These are phyloP conservation scores for Parazoanthus swiftii DNA, from an alignment of 92 coral and sea anemone genomes.

Conservation along the genomic window DNA sequence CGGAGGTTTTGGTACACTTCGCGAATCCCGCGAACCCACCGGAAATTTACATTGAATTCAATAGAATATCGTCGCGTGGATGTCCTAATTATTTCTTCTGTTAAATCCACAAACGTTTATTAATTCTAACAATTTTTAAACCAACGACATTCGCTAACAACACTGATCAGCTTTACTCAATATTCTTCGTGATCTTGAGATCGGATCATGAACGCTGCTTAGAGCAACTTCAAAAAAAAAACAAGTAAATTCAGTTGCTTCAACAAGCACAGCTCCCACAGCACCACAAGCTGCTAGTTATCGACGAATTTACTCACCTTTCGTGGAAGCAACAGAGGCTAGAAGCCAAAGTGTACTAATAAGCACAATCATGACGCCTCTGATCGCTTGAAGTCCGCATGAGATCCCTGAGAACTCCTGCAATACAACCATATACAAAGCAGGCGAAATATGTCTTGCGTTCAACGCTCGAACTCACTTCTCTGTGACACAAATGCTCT, in stretches of 20 bases:
- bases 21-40: constrained; percentile 60
- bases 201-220: constrained; percentile 4
- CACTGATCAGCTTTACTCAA: constrained; percentile 40
- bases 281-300: constrained; percentile 38
- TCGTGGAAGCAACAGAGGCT: constrained; percentile 52
- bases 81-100: constrained; percentile 90
- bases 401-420: constrained; percentile 62
- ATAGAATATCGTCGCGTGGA: constrained; percentile 87
- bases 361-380: constrained; percentile 88
- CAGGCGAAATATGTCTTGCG: constrained; percentile 73
- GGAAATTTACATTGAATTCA: constrained; percentile 98
- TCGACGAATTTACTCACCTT: constrained; percentile 65
- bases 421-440: constrained; percentile 65
- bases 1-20: constrained; percentile 29
- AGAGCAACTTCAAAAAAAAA: constrained; percentile 12
- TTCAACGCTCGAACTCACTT: constrained; percentile 50
- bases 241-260: constrained; percentile 17
- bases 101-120: constrained; percentile 96
- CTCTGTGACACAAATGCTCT: constrained; percentile 67
- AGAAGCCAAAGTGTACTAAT: constrained; percentile 80
- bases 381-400: constrained; percentile 66
- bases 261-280: constrained; percentile 46
- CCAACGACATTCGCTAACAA: constrained; percentile 68
- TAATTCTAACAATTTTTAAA: constrained; percentile 90
- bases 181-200: neutral